phyloP scores from a whole-genome alignment of 2,113 vertebrate genomes.

The Myiagra hebetior region DNA sequence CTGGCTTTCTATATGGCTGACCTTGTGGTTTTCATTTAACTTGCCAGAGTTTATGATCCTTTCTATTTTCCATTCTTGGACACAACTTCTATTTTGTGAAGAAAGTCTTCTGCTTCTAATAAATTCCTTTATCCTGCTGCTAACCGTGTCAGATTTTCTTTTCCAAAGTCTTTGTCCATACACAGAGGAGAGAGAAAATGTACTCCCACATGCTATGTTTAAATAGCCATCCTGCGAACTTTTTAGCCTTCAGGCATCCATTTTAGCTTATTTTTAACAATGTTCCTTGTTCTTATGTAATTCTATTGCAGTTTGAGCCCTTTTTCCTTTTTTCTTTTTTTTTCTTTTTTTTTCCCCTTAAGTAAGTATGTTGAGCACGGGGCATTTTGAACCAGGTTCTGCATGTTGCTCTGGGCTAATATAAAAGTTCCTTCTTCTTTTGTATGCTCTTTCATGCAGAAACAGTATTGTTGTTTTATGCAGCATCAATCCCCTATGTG shows the following conservation, averaged over 20 bases:
- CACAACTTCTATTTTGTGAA: background rate
- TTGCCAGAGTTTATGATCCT: background rate
- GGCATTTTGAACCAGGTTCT: background rate
- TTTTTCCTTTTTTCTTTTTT: rapidly evolving
- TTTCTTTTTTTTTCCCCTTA: background rate
- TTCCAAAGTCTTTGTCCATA: background rate
- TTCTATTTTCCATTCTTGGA: constrained; percentile 19
- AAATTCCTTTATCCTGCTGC: constrained; percentile 16
- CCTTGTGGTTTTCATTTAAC: constrained; percentile 6
- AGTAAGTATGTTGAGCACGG: background rate
- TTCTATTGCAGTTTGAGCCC: background rate
- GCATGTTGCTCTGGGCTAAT: background rate
- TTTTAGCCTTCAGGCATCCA: background rate
- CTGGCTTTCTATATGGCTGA: background rate
- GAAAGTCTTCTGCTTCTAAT: constrained; percentile 33
- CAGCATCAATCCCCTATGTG: background rate
- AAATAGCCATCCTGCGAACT: background rate
- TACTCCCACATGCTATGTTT: background rate
- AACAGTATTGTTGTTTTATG: background rate
- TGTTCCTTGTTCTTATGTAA: background rate
- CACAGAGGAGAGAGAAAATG: background rate
- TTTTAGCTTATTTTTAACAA: background rate
- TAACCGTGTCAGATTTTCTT: constrained; percentile 11
- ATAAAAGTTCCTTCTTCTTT: background rate
- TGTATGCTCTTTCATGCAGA: background rate